A percentile compares a stretch with the other conserved stretches of the same genome.
Conservation (phyloP, 2,888 invertebrate species). For the Athalia cordata region DNA sequence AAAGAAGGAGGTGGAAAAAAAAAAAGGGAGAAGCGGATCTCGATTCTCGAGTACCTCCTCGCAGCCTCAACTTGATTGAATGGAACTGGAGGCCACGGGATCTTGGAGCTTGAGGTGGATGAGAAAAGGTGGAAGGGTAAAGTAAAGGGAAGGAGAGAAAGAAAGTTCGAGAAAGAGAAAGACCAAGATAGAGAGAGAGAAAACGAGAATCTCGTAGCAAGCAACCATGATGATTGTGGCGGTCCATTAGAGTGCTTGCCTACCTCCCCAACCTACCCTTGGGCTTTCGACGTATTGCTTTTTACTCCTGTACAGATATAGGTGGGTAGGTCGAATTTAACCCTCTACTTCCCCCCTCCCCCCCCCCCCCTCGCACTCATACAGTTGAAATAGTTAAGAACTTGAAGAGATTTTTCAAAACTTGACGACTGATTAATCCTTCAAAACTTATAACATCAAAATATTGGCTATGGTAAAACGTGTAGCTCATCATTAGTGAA, state of each 20-base stretch:
- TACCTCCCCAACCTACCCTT: background rate
- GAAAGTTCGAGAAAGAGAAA: background rate
- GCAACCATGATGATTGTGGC: constrained; percentile 63
- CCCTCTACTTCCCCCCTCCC: background rate
- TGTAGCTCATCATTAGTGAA: too few relatives aligned
- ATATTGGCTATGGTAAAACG: too few relatives aligned
- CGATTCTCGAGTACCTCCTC: constrained; percentile 34
- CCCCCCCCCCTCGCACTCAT: background rate
- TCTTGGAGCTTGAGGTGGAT: constrained; percentile 44
- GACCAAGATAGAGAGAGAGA: constrained; percentile 25
- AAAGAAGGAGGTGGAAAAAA: background rate
- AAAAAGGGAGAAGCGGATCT: constrained; percentile 27
- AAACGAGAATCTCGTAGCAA: constrained; percentile 52
- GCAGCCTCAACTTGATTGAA: constrained; percentile 43
- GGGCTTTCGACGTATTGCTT: constrained; percentile 60
- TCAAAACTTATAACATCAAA: background rate
- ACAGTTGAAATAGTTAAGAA: background rate
- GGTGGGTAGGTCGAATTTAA: background rate
- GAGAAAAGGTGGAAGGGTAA: constrained; percentile 30
- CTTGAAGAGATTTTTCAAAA: background rate
- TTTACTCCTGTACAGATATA: background rate
- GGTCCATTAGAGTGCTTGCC: constrained; percentile 66
- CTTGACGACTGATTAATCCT: background rate
- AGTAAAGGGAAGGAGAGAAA: constrained; percentile 35
- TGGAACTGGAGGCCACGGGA: constrained; percentile 37